Evolutionary conservation across 2,113 vertebrate species (phyloP).

Genomic region (Megaptera novaeangliae): DNA sequence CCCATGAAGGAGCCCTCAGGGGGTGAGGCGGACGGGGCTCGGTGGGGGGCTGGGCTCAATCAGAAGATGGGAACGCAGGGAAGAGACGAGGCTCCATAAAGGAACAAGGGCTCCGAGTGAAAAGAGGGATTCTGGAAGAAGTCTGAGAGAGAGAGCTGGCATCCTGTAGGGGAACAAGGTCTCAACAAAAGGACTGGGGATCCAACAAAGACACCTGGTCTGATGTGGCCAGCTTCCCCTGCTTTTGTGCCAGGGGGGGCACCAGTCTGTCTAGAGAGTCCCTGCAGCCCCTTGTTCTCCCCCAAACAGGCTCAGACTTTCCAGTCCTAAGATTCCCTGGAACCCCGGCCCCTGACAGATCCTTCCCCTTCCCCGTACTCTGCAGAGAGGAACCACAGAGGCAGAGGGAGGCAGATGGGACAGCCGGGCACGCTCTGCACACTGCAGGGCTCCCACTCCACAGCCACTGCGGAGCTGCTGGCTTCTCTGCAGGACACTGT

Average conservation of each 20-base stretch:
- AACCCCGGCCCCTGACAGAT: background rate
- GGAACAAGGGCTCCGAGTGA: background rate
- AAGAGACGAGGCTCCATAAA: background rate
- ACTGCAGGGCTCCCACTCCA: constrained; percentile 45
- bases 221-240: background rate
- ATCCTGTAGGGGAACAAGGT: background rate
- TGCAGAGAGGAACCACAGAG: background rate
- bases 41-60: background rate
- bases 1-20: background rate
- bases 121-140: background rate
- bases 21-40: background rate
- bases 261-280: background rate
- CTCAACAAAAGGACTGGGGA: background rate
- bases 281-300: background rate
- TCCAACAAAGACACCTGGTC: background rate
- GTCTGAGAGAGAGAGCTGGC: background rate
- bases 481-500: constrained; percentile 35
- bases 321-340: background rate
- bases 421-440: constrained; percentile 3
- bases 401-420: background rate
- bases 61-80: background rate
- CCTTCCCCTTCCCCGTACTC: background rate
- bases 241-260: background rate
- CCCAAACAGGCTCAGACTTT: background rate
- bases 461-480: constrained; percentile 38